phyloP scores from a whole-genome alignment of 30 jellyfish, hydroid and myxozoan genomes.

The Aurelia aurita complex sp. Pacific region DNA sequence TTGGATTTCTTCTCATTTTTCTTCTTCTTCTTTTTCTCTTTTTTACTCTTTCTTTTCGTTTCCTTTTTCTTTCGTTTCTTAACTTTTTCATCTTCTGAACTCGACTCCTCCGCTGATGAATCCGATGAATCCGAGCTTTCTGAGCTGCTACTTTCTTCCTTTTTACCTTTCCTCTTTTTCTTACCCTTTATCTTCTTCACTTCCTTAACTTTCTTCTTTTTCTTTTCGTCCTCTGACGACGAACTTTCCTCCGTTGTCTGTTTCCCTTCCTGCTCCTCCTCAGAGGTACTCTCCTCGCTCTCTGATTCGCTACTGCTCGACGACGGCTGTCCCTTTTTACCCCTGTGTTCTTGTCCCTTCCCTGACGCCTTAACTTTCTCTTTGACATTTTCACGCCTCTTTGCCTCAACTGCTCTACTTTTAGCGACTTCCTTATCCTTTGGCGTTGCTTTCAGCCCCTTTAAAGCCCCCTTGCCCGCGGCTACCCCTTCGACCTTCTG shows the following conservation, averaged over 20 bases:
- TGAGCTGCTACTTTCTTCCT: constrained; percentile 39
- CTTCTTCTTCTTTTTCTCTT: constrained; percentile 24
- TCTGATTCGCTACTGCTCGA: constrained; percentile 2
- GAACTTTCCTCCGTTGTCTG: neutral
- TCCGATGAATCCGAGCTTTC: constrained; percentile 7
- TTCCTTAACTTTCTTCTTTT: neutral
- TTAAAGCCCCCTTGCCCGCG: neutral
- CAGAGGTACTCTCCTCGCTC: too few species aligned
- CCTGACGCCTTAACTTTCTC: neutral
- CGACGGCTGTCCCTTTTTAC: neutral
- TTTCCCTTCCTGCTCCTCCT: constrained; percentile 1
- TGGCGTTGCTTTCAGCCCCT: neutral
- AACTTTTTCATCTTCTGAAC: constrained; percentile 8
- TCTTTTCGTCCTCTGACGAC: neutral
- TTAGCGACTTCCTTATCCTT: constrained; percentile 7
- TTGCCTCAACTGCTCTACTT: neutral
- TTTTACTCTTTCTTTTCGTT: neutral
- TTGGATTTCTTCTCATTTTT: too few species aligned
- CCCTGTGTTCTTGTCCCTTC: constrained; percentile 15
- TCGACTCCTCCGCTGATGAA: neutral
- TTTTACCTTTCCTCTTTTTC: constrained; percentile 26
- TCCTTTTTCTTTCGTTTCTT: constrained; percentile 18
- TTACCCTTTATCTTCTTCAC: neutral
- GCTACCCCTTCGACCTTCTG: neutral
- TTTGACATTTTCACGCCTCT: neutral